A percentile compares a stretch with the other conserved stretches of the same genome.
Evolutionary conservation across 1,140 invertebrate genomes (phyloP).

Genomic region (Bursaphelenchus mucronatus): DNA sequence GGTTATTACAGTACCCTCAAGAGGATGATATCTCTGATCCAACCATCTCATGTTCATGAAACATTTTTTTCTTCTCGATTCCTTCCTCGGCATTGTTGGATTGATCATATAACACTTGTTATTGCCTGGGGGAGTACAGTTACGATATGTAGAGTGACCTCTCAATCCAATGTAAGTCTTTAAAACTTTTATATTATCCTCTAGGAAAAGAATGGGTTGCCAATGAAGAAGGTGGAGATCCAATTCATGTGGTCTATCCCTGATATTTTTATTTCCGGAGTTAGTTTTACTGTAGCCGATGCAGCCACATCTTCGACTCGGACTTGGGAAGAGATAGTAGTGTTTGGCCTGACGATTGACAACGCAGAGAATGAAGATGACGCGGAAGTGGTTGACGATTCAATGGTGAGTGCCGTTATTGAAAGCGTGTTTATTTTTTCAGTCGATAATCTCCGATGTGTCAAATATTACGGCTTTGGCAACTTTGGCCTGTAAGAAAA

Average conservation of each 20-base stretch:
- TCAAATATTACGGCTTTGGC: conserved; percentile 18
- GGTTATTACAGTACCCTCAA: conserved; percentile 32
- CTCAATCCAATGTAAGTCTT: conserved; percentile 28
- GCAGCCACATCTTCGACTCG: conserved; percentile 16
- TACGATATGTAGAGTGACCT: conserved; percentile 20
- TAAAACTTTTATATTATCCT: not conserved
- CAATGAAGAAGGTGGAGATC: conserved; percentile 25
- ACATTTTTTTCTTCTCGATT: conserved; percentile 33
- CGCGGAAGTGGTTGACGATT: conserved; percentile 19
- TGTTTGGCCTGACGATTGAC: conserved; percentile 32
- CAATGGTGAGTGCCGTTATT: conserved; percentile 3
- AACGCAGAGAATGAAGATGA: conserved; percentile 20
- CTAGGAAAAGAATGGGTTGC: conserved; percentile 18
- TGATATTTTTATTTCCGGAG: conserved; percentile 39
- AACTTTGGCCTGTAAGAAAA: conserved; percentile 2
- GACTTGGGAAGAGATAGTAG: conserved; percentile 37
- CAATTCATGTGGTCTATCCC: conserved; percentile 25
- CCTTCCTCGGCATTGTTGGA: conserved; percentile 45
- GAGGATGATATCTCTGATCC: conserved; percentile 45
- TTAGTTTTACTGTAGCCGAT: conserved; percentile 28
- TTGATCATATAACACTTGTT: conserved; percentile 40
- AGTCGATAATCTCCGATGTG: conserved; percentile 22
- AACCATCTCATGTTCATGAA: conserved; percentile 44
- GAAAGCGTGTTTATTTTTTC: conserved; percentile 1
- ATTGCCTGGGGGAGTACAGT: conserved; percentile 56